phyloP scores from a whole-genome alignment of 2,797 vertebrate species.

The Spinus pinus region DNA sequence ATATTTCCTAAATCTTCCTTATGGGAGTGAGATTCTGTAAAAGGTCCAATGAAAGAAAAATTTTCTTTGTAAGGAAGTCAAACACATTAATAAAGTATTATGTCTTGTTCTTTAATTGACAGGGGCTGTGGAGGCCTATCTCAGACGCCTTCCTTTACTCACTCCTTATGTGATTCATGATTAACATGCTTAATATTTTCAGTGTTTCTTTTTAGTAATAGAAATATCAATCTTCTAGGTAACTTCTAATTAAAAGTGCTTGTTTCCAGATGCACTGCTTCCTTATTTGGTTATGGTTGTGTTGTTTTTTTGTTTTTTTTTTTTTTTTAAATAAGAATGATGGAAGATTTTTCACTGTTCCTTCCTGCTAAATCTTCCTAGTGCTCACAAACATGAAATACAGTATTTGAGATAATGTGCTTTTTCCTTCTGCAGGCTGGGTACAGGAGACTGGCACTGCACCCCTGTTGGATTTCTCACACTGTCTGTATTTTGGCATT shows the following conservation, averaged over 20 bases:
- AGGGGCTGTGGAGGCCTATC: rapidly evolving
- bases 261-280: background rate
- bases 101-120: background rate
- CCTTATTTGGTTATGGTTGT: background rate
- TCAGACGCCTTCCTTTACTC: background rate
- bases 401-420: background rate
- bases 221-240: background rate
- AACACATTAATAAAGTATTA: background rate
- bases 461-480: background rate
- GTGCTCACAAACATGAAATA: background rate
- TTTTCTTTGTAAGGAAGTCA: background rate
- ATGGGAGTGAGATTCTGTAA: background rate
- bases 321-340: background rate
- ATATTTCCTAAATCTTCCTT: background rate
- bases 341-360: background rate
- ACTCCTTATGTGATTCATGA: background rate
- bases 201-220: background rate
- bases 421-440: background rate
- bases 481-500: background rate
- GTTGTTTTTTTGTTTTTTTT: too few relatives aligned
- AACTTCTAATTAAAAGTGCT: background rate
- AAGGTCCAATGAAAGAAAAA: background rate
- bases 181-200: background rate
- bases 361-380: background rate
- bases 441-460: background rate